Base-by-base conservation (phyloP, 1,140 invertebrate species). In the Solen grandis region DNA sequence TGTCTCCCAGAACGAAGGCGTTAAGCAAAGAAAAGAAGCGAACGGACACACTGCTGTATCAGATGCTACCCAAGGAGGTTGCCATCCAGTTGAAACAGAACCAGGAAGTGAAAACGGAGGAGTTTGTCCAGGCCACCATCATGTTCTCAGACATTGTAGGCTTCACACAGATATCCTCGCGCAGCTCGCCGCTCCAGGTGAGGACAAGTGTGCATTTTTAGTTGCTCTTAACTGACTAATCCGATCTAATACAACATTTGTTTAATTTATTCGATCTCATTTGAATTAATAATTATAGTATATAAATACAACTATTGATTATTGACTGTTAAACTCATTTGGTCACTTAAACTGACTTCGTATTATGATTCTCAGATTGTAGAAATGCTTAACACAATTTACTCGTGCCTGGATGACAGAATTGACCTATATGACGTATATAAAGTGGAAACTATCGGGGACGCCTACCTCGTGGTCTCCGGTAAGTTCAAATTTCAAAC, bases 181-280 rank as follows among this genome's bases (percentile, higher is more conserved):
- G 97, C 89, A 97, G 96, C 87, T 97, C 97, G 2, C 96, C 97
- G 0, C 91, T 99, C n/a, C 96, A 99, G 94, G 96, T 97, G 19
- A 81, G 86, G 2, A 88, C 90, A 73, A 83, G 81, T n/a, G 82
- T 91, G 59, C 82, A 89, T 19, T 89, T 88, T 52, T 88, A 90
- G 76, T 89, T 90, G 88, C 87, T 96, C 86, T 93, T 31, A 92
- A n/a, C n/a, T 91, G 16, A 90, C 92, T 36, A 90, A 91, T 60
- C 79, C 93, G 8, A 92, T 92, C 75, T 76, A 87, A 31, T 90
- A 90, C 52, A 85, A 89, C 55, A 79, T 87, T 31, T 88, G 92
- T 2, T 52, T 88, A 2, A 91, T 92, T 0, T 90, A 92, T 78
- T 81, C 0, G 92, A 92, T 29, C 88, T 93, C 16, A 83, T 91